Conservation (phyloP, 2,797 vertebrate species). For the Pseudomugil tenellus region DNA sequence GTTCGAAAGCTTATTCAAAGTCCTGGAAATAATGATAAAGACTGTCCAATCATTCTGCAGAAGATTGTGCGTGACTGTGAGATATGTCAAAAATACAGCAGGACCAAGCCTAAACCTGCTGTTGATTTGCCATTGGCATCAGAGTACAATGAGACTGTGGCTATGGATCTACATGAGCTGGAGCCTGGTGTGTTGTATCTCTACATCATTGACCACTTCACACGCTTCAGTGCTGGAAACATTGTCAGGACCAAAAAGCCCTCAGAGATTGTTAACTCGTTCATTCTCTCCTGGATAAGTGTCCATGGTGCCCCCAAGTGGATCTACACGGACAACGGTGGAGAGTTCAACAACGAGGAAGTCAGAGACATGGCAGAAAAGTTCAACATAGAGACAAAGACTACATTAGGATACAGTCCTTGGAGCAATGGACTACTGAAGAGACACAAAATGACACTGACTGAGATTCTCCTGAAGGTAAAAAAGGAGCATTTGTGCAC, state of each 20-base stretch:
- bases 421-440: no score
- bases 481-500: no score
- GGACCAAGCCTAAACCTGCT: neutral
- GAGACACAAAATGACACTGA: constrained; percentile 18
- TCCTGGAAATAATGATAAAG: neutral
- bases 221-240: constrained; percentile 29
- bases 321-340: constrained; percentile 37
- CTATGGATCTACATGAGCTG: neutral
- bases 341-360: constrained; percentile 16
- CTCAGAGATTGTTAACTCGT: constrained; percentile 21
- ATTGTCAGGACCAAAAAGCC: constrained; percentile 30
- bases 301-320: constrained; percentile 27
- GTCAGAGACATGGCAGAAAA: constrained; percentile 51
- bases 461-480: no score
- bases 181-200: constrained; percentile 39
- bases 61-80: neutral
- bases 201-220: constrained; percentile 45
- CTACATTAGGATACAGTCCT: constrained; percentile 43
- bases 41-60: constrained; percentile 4
- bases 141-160: neutral
- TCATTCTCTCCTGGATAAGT: constrained; percentile 38
- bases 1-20: neutral
- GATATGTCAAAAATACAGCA: no score
- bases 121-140: neutral
- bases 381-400: constrained; percentile 25